Conservation (phyloP, 2,797 vertebrate species). For the Melanotaenia pygmaea region DNA sequence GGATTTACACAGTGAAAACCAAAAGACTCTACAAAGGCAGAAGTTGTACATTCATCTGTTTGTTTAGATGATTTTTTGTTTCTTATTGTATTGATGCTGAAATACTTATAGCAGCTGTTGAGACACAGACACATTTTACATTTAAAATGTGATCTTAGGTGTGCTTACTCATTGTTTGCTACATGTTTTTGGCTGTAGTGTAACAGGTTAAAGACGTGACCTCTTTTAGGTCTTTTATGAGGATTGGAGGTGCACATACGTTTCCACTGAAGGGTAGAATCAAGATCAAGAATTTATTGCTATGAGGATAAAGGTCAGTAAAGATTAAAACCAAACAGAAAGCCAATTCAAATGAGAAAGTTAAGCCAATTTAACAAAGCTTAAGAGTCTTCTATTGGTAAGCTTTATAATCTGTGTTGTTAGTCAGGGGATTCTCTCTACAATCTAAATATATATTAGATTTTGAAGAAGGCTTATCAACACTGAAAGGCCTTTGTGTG, state of each 20-base stretch:
- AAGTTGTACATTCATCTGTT: neutral
- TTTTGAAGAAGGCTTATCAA: slow-evolving; percentile 48
- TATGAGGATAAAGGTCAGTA: slow-evolving; percentile 9
- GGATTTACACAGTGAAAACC: neutral
- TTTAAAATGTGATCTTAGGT: neutral
- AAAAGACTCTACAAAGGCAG: neutral
- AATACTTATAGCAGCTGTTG: neutral
- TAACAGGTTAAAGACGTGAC: slow-evolving; percentile 81
- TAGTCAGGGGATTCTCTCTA: slow-evolving; percentile 22
- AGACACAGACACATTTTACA: neutral
- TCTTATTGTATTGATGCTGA: neutral
- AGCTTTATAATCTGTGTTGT: slow-evolving; percentile 36
- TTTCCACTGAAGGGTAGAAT: slow-evolving; percentile 1
- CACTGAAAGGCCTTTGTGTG: slow-evolving; percentile 44
- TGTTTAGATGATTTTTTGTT: neutral
- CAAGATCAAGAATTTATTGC: slow-evolving; percentile 5
- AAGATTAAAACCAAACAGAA: slow-evolving; percentile 21
- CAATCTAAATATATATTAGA: slow-evolving; percentile 56
- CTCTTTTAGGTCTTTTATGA: slow-evolving; percentile 70
- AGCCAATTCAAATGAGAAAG: slow-evolving; percentile 23
- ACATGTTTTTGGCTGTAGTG: slow-evolving; percentile 79
- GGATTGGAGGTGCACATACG: neutral
- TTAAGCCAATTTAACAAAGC: slow-evolving; percentile 11
- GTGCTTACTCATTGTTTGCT: slow-evolving; percentile 14
- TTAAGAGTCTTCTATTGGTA: slow-evolving; percentile 9